These are phyloP conservation scores for Abscondita cerata DNA, from an alignment of 2,888 invertebrate genomes.

Conservation along the genomic window DNA sequence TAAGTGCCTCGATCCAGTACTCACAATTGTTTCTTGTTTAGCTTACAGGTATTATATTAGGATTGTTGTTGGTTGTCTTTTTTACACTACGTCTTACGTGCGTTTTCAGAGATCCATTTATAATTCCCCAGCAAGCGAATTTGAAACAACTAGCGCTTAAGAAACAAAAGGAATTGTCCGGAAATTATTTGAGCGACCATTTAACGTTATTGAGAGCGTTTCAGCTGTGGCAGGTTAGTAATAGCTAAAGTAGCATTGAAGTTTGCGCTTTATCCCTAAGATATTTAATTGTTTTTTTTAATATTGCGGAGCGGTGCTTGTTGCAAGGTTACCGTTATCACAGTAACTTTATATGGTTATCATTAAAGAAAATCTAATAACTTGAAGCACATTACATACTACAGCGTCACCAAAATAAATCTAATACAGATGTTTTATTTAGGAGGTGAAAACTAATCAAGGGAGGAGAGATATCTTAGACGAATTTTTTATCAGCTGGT, in stretches of 20 bases:
- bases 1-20: conserved; percentile 90
- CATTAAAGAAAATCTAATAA: no score
- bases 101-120: conserved; percentile 74
- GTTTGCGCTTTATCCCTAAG: no score
- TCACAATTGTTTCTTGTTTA: conserved; percentile 88
- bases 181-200: conserved; percentile 87
- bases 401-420: neutral
- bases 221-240: conserved; percentile 68
- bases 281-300: no score
- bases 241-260: no score
- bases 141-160: conserved; percentile 68
- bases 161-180: conserved; percentile 73
- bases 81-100: no score
- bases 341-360: no score
- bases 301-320: no score
- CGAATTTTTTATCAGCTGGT: conserved; percentile 76
- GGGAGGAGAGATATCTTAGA: conserved; percentile 75
- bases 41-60: conserved; percentile 70
- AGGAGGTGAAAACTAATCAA: conserved; percentile 67
- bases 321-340: no score
- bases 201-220: conserved; percentile 84
- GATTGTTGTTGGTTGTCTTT: no score
- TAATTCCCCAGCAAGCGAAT: conserved; percentile 73
- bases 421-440: conserved; percentile 17
- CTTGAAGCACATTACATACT: no score